A percentile compares a stretch with the other conserved stretches of the same genome.
Conservation (phyloP, 2,797 vertebrate genomes). For the Botia kubotai region DNA sequence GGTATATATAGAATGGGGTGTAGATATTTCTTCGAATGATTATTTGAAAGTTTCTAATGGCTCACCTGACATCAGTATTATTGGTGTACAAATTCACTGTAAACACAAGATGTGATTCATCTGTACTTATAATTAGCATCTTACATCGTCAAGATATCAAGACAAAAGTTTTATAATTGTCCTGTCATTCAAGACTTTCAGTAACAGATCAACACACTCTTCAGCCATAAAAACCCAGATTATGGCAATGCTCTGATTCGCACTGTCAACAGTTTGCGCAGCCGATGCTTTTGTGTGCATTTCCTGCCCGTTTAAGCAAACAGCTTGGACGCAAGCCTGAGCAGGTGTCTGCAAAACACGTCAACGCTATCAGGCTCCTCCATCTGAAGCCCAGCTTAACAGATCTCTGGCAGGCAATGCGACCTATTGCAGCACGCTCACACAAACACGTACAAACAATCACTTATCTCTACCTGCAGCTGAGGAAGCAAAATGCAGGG, state of each 20-base stretch:
- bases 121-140: neutral
- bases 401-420: neutral
- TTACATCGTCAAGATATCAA: neutral
- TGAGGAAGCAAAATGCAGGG: slow-evolving; percentile 25
- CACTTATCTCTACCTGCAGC: slow-evolving; percentile 11
- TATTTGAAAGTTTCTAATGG: neutral
- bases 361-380: slow-evolving; percentile 27
- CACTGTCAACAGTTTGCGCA: neutral
- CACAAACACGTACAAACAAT: neutral
- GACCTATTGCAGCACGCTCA: neutral
- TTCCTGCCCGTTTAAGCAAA: neutral
- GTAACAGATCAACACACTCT: slow-evolving; percentile 1
- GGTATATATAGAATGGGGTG: neutral
- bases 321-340: slow-evolving; percentile 28
- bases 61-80: neutral
- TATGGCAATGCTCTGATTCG: neutral
- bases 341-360: slow-evolving; percentile 42
- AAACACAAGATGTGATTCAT: neutral
- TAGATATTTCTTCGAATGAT: neutral
- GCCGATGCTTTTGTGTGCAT: neutral
- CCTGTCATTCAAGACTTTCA: neutral
- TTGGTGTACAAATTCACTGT: no score
- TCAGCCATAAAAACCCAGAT: neutral
- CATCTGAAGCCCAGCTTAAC: slow-evolving; percentile 31
- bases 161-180: neutral